Base-by-base conservation (phyloP, 1,140 invertebrate species). In the Aphelinus certus region DNA sequence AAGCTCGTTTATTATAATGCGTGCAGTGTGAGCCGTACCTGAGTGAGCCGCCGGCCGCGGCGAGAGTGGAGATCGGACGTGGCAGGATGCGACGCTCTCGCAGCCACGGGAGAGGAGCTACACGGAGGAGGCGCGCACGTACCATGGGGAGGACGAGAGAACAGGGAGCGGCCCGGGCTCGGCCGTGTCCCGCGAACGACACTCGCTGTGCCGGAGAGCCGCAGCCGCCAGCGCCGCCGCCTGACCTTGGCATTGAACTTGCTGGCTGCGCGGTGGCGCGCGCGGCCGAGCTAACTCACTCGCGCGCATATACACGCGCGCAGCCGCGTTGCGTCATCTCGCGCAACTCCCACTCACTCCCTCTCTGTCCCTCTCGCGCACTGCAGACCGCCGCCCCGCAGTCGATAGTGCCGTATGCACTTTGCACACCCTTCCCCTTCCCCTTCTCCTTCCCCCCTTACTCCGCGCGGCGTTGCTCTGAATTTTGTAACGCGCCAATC, bases 171-270 rank as follows among this genome's bases (percentile, higher is more conserved):
- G 60, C 62, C 77, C 77, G 70, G 66, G 76, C 60, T 63, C 73
- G 79, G 78, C 49, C 80, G 81, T 84, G 79, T 82, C 79, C 76
- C 78, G 79, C 81, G 79, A 79, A 79, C 83, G 81, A 85, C 83
- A 80, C 71, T 76, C 80, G 80, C 79, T 78, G 82, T 79, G 80
- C 80, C 76, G 80, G 26, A 3, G 26, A 26, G 57, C 57, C 60
- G 62, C 61, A 63, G 61, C 53, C 55, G 63, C 68, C 74, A 66
- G 74, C 74, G 47, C 3, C 61, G 82, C 80, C 82, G 79, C 85
- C 79, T 85, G 84, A 86, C 85, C 85, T 86, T 86, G 85, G 83
- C 84, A 86, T 86, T 86, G 84, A 86, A 86, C 84, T 86, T 86
- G 83, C 66, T 73, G 80, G 80, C 45, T 64, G 49, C 1, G 63